Conservation (phyloP, 2,888 invertebrate genomes). For the Heliconius ethilla region DNA sequence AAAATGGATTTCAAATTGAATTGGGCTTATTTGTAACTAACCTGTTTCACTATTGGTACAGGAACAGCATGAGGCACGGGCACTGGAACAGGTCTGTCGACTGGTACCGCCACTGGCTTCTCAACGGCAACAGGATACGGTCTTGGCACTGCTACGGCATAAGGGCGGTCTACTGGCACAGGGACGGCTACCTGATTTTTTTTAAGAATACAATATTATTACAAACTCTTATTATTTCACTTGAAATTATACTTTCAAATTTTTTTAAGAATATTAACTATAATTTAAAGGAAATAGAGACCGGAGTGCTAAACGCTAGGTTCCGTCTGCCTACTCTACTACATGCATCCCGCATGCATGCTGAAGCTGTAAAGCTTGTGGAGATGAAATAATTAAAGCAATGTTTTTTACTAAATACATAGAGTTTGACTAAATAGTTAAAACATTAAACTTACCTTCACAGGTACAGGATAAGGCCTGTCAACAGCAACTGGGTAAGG, state of each 20-base stretch:
- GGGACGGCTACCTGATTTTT: constrained; percentile 72
- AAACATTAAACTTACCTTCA: constrained; percentile 59
- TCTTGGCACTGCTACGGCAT: constrained; percentile 75
- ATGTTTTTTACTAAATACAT: neutral
- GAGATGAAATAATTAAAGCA: too few relatives aligned
- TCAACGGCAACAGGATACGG: constrained; percentile 78
- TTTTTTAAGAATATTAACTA: too few relatives aligned
- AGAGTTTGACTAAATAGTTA: too few relatives aligned
- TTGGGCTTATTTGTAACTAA: constrained; percentile 46
- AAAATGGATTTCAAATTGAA: neutral
- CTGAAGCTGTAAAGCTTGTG: too few relatives aligned
- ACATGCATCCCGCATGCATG: too few relatives aligned
- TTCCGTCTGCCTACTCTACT: too few relatives aligned
- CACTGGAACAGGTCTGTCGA: constrained; percentile 78
- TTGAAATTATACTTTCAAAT: too few relatives aligned
- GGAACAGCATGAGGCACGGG: constrained; percentile 76
- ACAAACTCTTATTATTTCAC: neutral
- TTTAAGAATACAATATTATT: neutral
- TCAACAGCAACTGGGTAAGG: constrained; percentile 77
- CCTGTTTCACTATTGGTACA: constrained; percentile 73
- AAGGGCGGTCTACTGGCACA: constrained; percentile 76
- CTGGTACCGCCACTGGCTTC: constrained; percentile 75
- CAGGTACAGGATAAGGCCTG: constrained; percentile 73
- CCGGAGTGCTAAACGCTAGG: too few relatives aligned
- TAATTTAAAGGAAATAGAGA: too few relatives aligned